phyloP scores from a whole-genome alignment of 2,113 vertebrate genomes.

The Alaudala cheleensis region DNA sequence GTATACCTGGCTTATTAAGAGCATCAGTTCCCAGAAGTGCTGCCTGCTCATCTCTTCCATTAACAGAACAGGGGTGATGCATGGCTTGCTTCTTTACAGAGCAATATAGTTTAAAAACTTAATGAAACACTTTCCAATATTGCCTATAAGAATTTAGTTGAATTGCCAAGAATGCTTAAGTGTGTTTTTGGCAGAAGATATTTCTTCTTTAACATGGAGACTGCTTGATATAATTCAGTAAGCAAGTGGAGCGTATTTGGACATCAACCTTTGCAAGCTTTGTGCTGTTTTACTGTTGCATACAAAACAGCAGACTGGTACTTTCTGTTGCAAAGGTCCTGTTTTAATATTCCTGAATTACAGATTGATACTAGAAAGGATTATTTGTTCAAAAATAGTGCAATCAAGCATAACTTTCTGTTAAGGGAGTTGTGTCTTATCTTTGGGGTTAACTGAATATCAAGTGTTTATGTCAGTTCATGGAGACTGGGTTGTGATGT shows the following conservation, averaged over 20 bases:
- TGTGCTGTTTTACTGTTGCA: background rate
- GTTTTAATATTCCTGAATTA: background rate
- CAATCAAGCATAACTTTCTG: slow-evolving; percentile 55
- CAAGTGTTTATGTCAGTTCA: slow-evolving; percentile 79
- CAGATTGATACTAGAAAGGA: background rate
- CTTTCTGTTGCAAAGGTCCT: background rate
- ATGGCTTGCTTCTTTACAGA: background rate
- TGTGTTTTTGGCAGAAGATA: background rate
- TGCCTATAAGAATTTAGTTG: background rate
- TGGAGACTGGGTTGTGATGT: slow-evolving; percentile 76
- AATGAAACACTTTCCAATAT: background rate
- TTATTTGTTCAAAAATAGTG: background rate
- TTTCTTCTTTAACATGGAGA: background rate
- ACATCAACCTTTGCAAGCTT: background rate
- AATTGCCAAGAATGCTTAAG: background rate
- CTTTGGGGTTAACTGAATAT: slow-evolving; percentile 69
- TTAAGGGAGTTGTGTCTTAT: slow-evolving; percentile 70
- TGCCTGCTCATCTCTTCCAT: background rate
- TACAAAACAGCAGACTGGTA: background rate
- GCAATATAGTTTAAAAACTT: background rate
- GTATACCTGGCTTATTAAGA: background rate
- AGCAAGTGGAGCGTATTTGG: background rate
- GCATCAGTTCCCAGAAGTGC: background rate
- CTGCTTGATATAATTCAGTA: background rate
- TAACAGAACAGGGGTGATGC: background rate